Evolutionary conservation across 2,113 vertebrate species (phyloP).

Genomic region (Anthoscopus minutus): DNA sequence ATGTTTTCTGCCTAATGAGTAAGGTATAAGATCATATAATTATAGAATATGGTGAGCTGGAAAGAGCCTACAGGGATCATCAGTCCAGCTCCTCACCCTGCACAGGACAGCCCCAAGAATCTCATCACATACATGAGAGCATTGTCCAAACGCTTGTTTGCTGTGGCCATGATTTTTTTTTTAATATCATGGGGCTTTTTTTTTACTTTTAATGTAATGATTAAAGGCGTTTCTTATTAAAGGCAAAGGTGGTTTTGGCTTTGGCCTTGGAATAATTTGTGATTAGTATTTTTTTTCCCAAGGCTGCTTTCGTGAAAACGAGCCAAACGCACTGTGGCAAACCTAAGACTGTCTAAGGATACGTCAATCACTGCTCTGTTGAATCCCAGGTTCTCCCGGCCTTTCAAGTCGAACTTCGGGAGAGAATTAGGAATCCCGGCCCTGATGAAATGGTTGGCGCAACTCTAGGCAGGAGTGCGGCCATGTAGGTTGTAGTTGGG

Average conservation of each 20-base stretch:
- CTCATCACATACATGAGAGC: not conserved
- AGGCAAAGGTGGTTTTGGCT: not conserved
- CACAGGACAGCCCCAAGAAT: not conserved
- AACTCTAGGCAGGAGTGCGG: not conserved
- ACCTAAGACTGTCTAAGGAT: not conserved
- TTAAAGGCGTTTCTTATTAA: not conserved
- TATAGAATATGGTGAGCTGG: not conserved
- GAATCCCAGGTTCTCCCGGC: not conserved
- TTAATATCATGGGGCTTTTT: not conserved
- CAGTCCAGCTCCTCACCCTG: not conserved
- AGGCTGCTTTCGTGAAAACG: not conserved
- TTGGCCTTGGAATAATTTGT: not conserved
- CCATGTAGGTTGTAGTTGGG: not conserved
- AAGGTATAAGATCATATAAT: not conserved
- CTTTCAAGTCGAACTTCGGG: not conserved
- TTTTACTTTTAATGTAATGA: not conserved
- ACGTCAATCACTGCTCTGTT: not conserved
- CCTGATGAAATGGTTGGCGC: not conserved
- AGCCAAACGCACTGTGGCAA: not conserved
- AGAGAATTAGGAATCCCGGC: not conserved
- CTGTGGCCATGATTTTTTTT: not conserved
- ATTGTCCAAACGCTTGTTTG: not conserved
- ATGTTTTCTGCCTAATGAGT: not conserved
- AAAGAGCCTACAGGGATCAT: not conserved
- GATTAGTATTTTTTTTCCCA: too few relatives aligned